These are phyloP conservation scores for Tipula lateralis DNA, from an alignment of 2,888 invertebrate genomes.

Conservation along the genomic window DNA sequence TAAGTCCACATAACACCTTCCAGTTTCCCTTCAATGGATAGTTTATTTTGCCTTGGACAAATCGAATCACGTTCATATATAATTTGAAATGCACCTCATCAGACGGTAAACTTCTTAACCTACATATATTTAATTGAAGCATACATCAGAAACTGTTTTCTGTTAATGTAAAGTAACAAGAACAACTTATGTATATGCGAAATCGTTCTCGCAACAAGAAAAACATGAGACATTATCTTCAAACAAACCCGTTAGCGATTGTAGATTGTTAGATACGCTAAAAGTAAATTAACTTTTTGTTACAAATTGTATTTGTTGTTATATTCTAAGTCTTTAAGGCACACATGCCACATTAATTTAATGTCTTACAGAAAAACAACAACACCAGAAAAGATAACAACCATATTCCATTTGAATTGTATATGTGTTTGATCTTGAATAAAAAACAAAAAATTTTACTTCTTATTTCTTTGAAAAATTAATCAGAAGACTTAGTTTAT, in stretches of 20 bases:
- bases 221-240: background rate
- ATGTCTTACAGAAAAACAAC: background rate
- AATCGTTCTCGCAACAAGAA: background rate
- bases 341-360: background rate
- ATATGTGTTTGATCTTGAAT: constrained; percentile 12
- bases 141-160: background rate
- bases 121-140: background rate
- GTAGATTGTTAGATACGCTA: background rate
- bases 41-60: too few species aligned
- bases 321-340: background rate
- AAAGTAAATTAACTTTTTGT: constrained; percentile 11
- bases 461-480: too few species aligned
- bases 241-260: background rate
- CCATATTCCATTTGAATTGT: background rate
- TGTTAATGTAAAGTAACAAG: background rate
- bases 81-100: too few species aligned
- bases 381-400: background rate
- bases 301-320: background rate
- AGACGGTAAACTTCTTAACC: too few species aligned
- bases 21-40: too few species aligned
- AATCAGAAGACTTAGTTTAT: too few species aligned
- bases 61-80: too few species aligned
- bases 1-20: too few species aligned
- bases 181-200: background rate
- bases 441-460: background rate